Conservation (phyloP, 2,888 invertebrate species). For the Cataglyphis livida region DNA sequence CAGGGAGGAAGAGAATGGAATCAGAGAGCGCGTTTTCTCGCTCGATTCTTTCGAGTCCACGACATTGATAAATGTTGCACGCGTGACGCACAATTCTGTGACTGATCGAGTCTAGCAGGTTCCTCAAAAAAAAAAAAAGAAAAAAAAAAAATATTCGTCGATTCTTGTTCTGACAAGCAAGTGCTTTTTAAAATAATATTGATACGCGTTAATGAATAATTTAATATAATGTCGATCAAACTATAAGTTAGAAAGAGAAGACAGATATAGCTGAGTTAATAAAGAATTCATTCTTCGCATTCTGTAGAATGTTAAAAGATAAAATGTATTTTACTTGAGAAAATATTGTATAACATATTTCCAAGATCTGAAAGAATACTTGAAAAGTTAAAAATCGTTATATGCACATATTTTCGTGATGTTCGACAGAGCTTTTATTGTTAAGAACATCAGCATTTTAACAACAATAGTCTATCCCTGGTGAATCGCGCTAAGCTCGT, state of each 20-base stretch:
- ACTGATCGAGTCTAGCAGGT: slow-evolving; percentile 1
- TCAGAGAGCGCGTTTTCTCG: slow-evolving; percentile 63
- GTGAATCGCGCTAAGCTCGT: slow-evolving; percentile 57
- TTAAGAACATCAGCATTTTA: not conserved
- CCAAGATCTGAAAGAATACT: slow-evolving; percentile 1
- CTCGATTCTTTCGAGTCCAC: slow-evolving; percentile 57
- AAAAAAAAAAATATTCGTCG: not conserved
- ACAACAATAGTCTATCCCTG: slow-evolving; percentile 54
- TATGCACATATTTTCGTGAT: not conserved
- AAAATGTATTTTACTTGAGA: not conserved
- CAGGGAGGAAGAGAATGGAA: slow-evolving; percentile 43
- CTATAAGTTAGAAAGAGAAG: not conserved
- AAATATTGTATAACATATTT: not conserved
- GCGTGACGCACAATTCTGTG: slow-evolving; percentile 63
- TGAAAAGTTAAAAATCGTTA: not conserved
- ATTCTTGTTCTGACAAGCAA: not conserved
- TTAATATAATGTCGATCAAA: not conserved
- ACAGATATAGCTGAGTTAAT: not conserved
- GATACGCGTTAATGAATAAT: not conserved
- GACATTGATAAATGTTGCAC: slow-evolving; percentile 72
- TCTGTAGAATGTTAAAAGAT: not conserved
- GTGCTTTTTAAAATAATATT: not conserved
- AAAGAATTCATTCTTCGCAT: not conserved
- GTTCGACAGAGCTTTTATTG: not conserved
- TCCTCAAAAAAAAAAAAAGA: not conserved